Conservation (phyloP, 2,113 vertebrate genomes). For the Nestor notabilis region DNA sequence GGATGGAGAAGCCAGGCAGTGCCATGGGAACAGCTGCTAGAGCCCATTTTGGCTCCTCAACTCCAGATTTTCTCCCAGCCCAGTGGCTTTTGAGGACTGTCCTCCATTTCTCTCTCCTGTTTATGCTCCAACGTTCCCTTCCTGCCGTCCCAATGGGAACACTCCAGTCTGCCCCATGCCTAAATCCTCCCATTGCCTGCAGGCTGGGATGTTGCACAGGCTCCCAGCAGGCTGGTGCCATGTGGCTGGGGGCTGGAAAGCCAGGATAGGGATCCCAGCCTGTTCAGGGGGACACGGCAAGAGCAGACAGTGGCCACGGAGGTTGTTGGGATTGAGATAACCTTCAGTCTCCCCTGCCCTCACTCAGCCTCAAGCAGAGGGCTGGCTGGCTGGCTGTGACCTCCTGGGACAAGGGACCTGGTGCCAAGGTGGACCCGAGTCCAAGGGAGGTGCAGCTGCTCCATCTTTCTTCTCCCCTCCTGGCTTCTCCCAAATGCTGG, state of each 20-base stretch:
- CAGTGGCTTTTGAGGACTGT: background rate
- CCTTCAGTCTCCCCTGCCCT: background rate
- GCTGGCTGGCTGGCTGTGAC: background rate
- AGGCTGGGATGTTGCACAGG: background rate
- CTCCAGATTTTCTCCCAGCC: slow-evolving; percentile 3
- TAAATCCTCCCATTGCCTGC: fast-evolving
- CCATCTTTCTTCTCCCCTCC: background rate
- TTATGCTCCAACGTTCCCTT: background rate
- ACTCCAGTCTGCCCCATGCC: background rate
- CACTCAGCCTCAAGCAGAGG: fast-evolving
- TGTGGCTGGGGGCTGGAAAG: background rate
- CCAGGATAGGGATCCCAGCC: background rate
- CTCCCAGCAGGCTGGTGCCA: background rate
- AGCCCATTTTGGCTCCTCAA: background rate
- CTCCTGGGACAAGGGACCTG: background rate
- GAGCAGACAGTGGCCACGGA: background rate
- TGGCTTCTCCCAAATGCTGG: background rate
- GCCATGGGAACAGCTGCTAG: background rate
- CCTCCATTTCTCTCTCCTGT: background rate
- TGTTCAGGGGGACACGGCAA: fast-evolving
- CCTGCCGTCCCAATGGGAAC: fast-evolving
- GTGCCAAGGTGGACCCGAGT: background rate
- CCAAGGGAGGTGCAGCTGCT: background rate
- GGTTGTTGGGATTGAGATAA: background rate
- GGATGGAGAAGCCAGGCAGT: slow-evolving; percentile 24